Evolutionary conservation across 1,140 invertebrate genomes (phyloP).

Genomic region (Listronotus bonariensis): DNA sequence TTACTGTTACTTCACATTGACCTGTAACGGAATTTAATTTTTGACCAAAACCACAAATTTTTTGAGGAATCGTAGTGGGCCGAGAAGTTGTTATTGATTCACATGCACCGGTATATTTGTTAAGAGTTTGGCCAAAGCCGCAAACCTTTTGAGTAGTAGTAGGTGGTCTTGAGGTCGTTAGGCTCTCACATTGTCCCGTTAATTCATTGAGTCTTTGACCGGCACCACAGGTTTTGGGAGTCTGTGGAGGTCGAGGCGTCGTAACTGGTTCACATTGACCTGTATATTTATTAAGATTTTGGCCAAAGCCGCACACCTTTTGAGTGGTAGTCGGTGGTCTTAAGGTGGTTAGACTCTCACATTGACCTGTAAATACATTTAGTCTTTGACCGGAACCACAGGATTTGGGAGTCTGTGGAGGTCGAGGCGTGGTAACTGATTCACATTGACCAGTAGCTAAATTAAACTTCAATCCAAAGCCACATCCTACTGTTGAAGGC

Average conservation of each 20-base stretch:
- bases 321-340: neutral
- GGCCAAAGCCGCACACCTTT: neutral
- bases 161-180: constrained; percentile 2
- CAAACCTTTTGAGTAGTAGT: constrained; percentile 7
- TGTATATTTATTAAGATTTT: neutral
- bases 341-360: neutral
- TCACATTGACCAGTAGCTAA: too few species aligned
- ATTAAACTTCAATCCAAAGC: too few species aligned
- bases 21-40: neutral
- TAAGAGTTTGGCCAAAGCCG: neutral
- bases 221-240: neutral
- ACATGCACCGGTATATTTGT: constrained; percentile 3
- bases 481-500: neutral
- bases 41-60: too few species aligned
- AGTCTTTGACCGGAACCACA: neutral
- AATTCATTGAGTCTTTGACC: too few species aligned
- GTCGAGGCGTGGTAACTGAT: too few species aligned
- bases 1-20: neutral
- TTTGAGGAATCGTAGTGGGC: neutral
- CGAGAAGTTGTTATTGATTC: constrained; percentile 7
- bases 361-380: neutral
- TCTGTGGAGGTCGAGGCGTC: neutral
- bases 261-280: neutral
- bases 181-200: constrained; percentile 7
- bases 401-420: constrained; percentile 11